Conservation (phyloP, 2,797 vertebrate genomes). For the Avahi laniger region DNA sequence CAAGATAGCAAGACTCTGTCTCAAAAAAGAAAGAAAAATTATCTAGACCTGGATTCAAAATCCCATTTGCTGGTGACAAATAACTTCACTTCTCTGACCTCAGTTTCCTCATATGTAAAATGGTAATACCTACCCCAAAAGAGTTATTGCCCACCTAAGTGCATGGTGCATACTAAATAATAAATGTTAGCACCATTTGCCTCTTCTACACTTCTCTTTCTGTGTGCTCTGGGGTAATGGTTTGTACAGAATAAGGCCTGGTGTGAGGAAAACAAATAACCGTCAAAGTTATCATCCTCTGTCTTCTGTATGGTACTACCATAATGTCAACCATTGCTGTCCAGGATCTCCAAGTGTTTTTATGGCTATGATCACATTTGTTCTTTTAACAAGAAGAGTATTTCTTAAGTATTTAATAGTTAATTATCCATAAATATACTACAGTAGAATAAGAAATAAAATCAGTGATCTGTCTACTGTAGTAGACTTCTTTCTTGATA, state of each 20-base stretch:
- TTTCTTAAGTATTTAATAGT: conserved; percentile 32
- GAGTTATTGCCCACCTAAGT: background rate
- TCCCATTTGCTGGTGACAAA: background rate
- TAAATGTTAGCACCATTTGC: background rate
- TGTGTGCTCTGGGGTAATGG: background rate
- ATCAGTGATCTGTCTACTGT: background rate
- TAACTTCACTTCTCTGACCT: background rate
- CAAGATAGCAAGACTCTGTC: too few species aligned
- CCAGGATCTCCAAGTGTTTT: background rate
- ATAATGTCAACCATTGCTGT: background rate
- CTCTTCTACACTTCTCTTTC: background rate
- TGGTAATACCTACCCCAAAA: background rate
- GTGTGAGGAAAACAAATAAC: background rate
- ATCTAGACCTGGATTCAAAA: conserved; percentile 8
- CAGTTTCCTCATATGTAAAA: conserved; percentile 23
- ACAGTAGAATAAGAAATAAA: conserved; percentile 20
- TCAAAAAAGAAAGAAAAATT: background rate
- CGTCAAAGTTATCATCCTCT: background rate
- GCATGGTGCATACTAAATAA: background rate
- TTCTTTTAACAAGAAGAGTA: background rate
- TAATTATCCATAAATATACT: conserved; percentile 1
- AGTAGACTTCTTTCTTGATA: background rate
- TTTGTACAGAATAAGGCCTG: background rate
- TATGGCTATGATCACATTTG: background rate
- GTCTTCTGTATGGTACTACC: background rate